Base-by-base conservation (phyloP, 2,888 invertebrate species). In the Ophraella communa region DNA sequence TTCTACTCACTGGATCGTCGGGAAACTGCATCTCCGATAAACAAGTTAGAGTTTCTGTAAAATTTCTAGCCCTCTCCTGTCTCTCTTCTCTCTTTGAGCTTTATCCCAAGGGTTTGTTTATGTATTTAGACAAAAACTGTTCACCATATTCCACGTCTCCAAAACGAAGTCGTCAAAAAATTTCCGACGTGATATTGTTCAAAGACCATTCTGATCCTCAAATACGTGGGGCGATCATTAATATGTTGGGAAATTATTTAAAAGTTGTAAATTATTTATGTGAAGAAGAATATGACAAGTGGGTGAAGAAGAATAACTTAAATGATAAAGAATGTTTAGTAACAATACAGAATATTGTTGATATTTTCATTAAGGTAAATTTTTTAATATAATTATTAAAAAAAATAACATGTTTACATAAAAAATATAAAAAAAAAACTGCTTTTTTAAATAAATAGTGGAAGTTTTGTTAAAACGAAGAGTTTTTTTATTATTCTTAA, bases 41-140 rank as follows among this genome's bases (percentile, higher is more conserved):
- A 80, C 84, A 84, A 20, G 90, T 93, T 33, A 86, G 97, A 33
- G 95, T 98, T 27, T 96, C 96, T 63, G 92, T 96, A 1, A 96
- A 97, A 82, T 91, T 93, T 5, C 87, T 96, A 35, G 93, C 96
- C 0, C 79, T 97, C 18, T 88, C 88, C 58, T 95, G 95, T 77
- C 80, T 97, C 20, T 88, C 91, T 0, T 89, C 90, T 71, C 88
- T 94, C 58, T 82, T 95, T 33, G 87, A 87, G 39, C 79, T 95
- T 21, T 88, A 89, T 74, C 95, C 97, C 0, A 85, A 88, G 69
- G 84, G 91, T 3, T 86, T 95, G 62, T 87, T 91, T 0, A 79
- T 90, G 70, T 85, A 86, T 70, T 76, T 91, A 65, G 88, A 89
- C 74, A 88, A 87, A 68, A 87, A 86, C 69, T 85, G 83, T 67